phyloP scores from a whole-genome alignment of 1,140 invertebrate species.

The Mylabris phalerata region DNA sequence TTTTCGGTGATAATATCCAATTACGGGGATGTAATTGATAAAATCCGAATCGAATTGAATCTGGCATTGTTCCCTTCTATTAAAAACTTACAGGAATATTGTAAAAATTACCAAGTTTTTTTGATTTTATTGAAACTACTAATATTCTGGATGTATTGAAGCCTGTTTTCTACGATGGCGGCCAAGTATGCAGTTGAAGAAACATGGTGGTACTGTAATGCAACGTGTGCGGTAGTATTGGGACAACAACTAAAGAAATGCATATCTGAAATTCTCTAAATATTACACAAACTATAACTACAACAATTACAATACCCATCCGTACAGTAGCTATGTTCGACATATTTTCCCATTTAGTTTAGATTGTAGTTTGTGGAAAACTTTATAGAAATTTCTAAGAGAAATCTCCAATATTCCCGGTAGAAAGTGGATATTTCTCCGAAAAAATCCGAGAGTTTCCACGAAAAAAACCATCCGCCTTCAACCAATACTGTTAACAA shows the following conservation, averaged over 20 bases:
- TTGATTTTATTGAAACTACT: too few species aligned
- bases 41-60: not conserved
- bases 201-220: conserved; percentile 16
- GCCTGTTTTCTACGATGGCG: conserved; percentile 14
- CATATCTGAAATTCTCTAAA: conserved; percentile 19
- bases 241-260: conserved; percentile 10
- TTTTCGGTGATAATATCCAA: conserved; percentile 8
- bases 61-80: not conserved
- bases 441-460: conserved; percentile 12
- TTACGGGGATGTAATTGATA: conserved; percentile 6
- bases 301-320: too few species aligned
- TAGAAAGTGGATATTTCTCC: conserved; percentile 8
- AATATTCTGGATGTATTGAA: too few species aligned
- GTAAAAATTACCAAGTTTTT: too few species aligned
- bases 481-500: too few species aligned
- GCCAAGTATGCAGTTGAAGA: conserved; percentile 17
- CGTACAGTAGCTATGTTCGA: too few species aligned
- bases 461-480: not conserved
- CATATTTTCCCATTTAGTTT: too few species aligned
- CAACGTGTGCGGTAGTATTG: conserved; percentile 20
- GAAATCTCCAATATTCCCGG: conserved; percentile 5
- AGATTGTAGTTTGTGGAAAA: too few species aligned
- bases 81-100: too few species aligned
- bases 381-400: conserved; percentile 3
- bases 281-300: conserved; percentile 14